Base-by-base conservation (phyloP, 2,113 vertebrate genomes). In the Galemys pyrenaicus region DNA sequence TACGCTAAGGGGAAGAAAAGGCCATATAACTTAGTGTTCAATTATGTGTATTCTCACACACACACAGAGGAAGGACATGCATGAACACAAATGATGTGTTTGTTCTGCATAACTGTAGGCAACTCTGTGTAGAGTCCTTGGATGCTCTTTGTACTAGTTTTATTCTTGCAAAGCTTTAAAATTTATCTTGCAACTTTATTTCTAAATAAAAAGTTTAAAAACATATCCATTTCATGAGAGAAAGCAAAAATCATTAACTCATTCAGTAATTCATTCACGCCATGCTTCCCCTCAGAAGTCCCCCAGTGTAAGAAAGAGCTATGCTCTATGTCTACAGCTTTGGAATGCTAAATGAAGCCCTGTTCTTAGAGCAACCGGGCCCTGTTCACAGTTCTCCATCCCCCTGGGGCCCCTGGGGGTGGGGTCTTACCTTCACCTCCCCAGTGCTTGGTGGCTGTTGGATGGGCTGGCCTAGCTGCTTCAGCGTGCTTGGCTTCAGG, bases 401-500 rank as follows among this genome's bases (percentile, higher is more conserved):
- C 9, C 39, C 68, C 51, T 54, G 28, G 89, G 94, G 91, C 9
- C 39, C 68, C 51, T 54, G 28, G 89, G 94, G 91, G 70, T 24
- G 11, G 0, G 62, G 13, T 16, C 51, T 93, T 97, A 98, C 98
- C 98, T 98, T 98, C 68, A 1, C 95, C 20, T 98, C 98, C 73
- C 96, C 92, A 0, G 89, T 68, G 70, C 75, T 62, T 9, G 97
- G 60, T 0, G 97, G 95, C 85, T 98, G 98, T 30, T 98, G 96
- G 71, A 98, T 30, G 0, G 98, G 92, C 85, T 99, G 99, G n/a
- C 99, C 99, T 91, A 99, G 96, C n/a, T 99, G 99, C 94, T 99
- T 99, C 97, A 99, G 93, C 0, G 98, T 99, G 96, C 98, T 99
- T 85, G 99, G 99, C 97, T 99, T 99, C 94, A 99, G 98, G 93